phyloP scores from a whole-genome alignment of 2,888 invertebrate genomes.

The Coleophora deauratella region DNA sequence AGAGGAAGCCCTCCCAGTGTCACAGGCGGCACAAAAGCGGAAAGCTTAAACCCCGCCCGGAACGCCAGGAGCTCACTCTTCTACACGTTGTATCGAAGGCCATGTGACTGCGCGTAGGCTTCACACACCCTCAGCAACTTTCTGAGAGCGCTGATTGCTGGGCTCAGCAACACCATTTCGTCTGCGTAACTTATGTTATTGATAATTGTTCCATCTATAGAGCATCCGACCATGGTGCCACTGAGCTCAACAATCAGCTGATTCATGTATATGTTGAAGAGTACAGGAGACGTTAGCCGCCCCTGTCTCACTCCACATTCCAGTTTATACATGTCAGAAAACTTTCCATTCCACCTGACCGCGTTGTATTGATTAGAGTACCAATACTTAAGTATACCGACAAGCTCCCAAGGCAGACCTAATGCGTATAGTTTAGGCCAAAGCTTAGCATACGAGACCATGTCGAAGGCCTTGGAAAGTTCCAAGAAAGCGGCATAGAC shows the following conservation, averaged over 20 bases:
- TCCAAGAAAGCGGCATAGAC: constrained; percentile 3
- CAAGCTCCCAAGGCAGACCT: neutral
- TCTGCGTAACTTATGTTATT: neutral
- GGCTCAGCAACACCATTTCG: neutral
- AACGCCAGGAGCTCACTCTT: constrained; percentile 2
- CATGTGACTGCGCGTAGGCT: constrained; percentile 1
- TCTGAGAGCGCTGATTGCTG: neutral
- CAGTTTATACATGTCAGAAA: constrained; percentile 4
- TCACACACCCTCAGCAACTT: neutral
- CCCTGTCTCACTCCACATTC: constrained; percentile 12
- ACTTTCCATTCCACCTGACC: constrained; percentile 3
- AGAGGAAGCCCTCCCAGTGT: neutral
- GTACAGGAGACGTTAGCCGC: constrained; percentile 1
- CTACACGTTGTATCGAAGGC: neutral
- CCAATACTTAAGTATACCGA: constrained; percentile 6
- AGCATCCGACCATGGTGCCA: neutral
- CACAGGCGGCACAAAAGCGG: neutral
- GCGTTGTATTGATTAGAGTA: constrained; percentile 1
- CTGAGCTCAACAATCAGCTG: constrained; percentile 4
- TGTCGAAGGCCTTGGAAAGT: constrained; percentile 2
- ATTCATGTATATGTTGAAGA: constrained; percentile 4
- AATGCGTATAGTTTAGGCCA: no score
- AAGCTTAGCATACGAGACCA: neutral
- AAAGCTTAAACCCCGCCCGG: neutral
- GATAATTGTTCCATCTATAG: neutral